Percentiles rank a stretch among this genome's conserved stretches.
phyloP scores from a whole-genome alignment of 2,113 vertebrate genomes.

The Mionectes macconnelli region DNA sequence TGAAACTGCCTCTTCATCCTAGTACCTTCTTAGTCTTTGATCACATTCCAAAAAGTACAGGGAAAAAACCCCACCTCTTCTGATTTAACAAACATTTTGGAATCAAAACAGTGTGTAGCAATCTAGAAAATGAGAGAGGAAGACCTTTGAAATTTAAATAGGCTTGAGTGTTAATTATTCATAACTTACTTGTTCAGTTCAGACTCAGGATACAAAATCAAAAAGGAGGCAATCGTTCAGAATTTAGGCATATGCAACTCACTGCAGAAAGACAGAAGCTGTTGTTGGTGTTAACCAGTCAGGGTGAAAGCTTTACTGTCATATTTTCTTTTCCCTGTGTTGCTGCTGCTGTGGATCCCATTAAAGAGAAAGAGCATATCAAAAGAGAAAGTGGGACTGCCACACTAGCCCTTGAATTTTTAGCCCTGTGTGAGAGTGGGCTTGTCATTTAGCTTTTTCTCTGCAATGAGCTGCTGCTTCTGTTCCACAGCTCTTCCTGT shows the following conservation, averaged over 20 bases:
- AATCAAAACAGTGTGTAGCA: slow-evolving; percentile 38
- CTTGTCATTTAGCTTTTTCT: neutral
- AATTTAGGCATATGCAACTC: neutral
- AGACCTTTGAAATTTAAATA: slow-evolving; percentile 56
- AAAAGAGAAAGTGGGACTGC: neutral
- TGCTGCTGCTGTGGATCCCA: neutral
- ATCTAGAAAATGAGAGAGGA: slow-evolving; percentile 36
- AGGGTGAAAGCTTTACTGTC: neutral
- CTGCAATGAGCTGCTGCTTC: neutral
- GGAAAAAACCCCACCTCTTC: neutral
- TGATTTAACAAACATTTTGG: slow-evolving; percentile 39
- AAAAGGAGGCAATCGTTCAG: neutral
- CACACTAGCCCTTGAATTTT: neutral
- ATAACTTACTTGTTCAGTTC: slow-evolving; percentile 26
- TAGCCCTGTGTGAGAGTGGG: neutral
- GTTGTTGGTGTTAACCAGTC: neutral
- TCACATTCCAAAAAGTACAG: slow-evolving; percentile 11
- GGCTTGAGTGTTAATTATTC: slow-evolving; percentile 36
- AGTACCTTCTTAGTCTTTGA: neutral
- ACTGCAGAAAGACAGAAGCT: neutral
- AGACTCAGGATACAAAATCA: neutral
- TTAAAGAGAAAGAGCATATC: neutral
- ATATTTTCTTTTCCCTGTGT: neutral
- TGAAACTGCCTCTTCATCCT: neutral
- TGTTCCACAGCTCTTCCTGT: neutral